Evolutionary conservation across 1,140 invertebrate species (phyloP).

Genomic region (Papilio polytes): DNA sequence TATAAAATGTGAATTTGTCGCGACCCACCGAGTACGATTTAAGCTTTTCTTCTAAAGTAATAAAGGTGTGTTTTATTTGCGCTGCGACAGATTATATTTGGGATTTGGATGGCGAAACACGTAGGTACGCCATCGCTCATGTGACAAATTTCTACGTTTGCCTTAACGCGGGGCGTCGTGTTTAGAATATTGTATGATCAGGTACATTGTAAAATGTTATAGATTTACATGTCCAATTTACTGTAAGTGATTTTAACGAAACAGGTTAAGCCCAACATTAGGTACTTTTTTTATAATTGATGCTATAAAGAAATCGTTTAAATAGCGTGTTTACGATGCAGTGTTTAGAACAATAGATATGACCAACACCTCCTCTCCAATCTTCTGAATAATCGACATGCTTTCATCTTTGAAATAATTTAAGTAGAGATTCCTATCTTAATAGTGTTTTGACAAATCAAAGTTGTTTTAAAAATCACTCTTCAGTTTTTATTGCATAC

Average conservation of each 20-base stretch:
- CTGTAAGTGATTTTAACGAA: conserved; percentile 7
- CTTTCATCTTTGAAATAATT: too few relatives aligned
- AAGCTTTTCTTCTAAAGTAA: conserved; percentile 79
- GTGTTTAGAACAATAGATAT: too few relatives aligned
- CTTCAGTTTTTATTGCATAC: conserved; percentile 44
- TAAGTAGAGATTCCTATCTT: neutral
- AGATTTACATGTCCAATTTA: conserved; percentile 66
- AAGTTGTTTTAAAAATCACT: neutral
- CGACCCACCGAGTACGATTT: conserved; percentile 68
- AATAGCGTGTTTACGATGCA: too few relatives aligned
- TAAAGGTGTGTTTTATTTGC: conserved; percentile 83
- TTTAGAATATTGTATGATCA: conserved; percentile 81
- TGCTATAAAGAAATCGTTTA: neutral
- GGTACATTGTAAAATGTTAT: conserved; percentile 64
- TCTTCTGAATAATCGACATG: too few relatives aligned
- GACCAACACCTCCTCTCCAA: too few relatives aligned
- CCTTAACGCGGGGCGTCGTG: conserved; percentile 79
- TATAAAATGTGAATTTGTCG: conserved; percentile 72
- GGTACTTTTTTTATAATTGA: neutral
- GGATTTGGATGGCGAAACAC: conserved; percentile 80
- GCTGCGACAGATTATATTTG: conserved; percentile 76
- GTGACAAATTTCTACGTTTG: conserved; percentile 84
- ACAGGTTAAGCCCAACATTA: neutral
- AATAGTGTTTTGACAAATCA: neutral
- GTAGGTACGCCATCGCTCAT: conserved; percentile 83